phyloP scores from a whole-genome alignment of 2,888 invertebrate species.

The Heliconius aoede region DNA sequence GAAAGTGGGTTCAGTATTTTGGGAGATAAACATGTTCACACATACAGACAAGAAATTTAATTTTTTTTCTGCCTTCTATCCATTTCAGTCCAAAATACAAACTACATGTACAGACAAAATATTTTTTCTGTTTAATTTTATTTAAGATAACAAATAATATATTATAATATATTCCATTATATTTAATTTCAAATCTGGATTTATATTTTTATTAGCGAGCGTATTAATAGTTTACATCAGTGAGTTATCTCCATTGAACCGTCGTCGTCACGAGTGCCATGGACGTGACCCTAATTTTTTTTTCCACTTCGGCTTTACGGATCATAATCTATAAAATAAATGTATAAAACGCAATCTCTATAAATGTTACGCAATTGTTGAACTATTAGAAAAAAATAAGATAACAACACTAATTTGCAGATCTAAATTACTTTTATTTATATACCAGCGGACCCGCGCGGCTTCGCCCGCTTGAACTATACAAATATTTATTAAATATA shows the following conservation, averaged over 20 bases:
- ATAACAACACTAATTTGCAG: slow-evolving; percentile 35
- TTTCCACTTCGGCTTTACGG: slow-evolving; percentile 44
- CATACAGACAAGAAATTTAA: too few relatives aligned
- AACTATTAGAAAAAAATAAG: slow-evolving; percentile 38
- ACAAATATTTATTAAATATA: too few relatives aligned
- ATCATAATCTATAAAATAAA: slow-evolving; percentile 31
- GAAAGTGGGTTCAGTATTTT: too few relatives aligned
- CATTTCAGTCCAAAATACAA: too few relatives aligned
- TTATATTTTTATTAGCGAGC: slow-evolving; percentile 44
- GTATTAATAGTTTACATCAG: slow-evolving; percentile 52
- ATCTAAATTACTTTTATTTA: slow-evolving; percentile 15
- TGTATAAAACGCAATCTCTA: slow-evolving; percentile 17
- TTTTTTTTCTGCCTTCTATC: too few relatives aligned
- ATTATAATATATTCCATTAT: neutral
- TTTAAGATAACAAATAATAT: too few relatives aligned
- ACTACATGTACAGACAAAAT: too few relatives aligned
- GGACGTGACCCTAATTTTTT: slow-evolving; percentile 56
- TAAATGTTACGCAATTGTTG: slow-evolving; percentile 37
- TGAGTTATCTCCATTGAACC: slow-evolving; percentile 54
- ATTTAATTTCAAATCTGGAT: slow-evolving; percentile 43
- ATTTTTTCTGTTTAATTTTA: too few relatives aligned
- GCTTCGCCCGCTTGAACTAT: too few relatives aligned
- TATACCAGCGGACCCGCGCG: too few relatives aligned
- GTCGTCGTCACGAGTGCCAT: slow-evolving; percentile 58
- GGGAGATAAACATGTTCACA: too few relatives aligned